Base-by-base conservation (phyloP, 2,888 invertebrate species). In the Synanthedon tipuliformis region DNA sequence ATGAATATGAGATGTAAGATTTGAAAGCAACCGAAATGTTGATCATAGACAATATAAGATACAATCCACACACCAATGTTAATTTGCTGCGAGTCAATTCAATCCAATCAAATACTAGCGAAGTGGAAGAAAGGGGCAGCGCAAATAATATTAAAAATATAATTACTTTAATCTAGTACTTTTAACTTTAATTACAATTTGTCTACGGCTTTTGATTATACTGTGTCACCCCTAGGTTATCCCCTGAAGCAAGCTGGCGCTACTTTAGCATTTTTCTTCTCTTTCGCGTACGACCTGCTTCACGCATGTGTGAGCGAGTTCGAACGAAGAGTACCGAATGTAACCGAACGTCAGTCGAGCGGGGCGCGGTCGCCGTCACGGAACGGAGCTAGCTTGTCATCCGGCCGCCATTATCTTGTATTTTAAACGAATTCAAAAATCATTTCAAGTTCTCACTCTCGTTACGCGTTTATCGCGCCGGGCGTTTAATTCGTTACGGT, bases 351-450 rank as follows among this genome's bases (percentile, higher is more conserved):
- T 85, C 88, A 87, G 88, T 87, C 84, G 85, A 87, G 87, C 86
- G 88, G 86, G 87, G 88, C 87, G 88, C 88, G 89, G 89, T 89
- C 88, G 88, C 86, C 83, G 88, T 88, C 89, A 88, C 86, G 85
- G 85, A 88, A 80, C 71, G 78, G 79, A 84, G 88, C 84, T 86
- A 87, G 85, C 79, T 81, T 86, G 88, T 89, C 89, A 89, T 83
- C 80, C 81, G 84, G 87, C 85, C 88, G 89, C 89, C 89, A 89
- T 89, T 88, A 88, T 87, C 88, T 89, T 81, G 85, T 88, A 89
- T 88, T 82, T 76, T 86, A 83, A 83, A 87, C 87, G 74, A 75
- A 80, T 84, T 82, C 78, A 73, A 78, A 80, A 85, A 82, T 85
- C 81, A 83, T 83, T 84, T 83, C 74, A 66, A 81, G 68, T 81